Conservation (phyloP, 1,140 invertebrate species). For the Hycleus phaleratus region DNA sequence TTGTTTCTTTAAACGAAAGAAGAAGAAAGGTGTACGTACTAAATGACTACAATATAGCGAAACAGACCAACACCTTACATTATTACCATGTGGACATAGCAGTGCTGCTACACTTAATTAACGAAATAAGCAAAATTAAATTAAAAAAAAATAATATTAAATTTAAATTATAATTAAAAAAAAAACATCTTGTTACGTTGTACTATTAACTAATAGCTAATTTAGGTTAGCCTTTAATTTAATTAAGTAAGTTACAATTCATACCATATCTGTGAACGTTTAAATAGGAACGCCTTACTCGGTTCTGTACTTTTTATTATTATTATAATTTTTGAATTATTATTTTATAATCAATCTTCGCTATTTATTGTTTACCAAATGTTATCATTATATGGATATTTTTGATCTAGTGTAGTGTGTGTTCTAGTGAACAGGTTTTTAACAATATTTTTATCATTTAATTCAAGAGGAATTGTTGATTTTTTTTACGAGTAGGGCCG, state of each 20-base stretch:
- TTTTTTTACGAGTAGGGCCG: slow-evolving; percentile 19
- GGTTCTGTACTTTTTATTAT: slow-evolving; percentile 25
- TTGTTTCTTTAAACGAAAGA: slow-evolving; percentile 94
- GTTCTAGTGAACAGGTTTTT: slow-evolving; percentile 27
- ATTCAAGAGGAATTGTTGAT: slow-evolving; percentile 3
- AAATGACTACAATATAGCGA: slow-evolving; percentile 62
- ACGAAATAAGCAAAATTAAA: slow-evolving; percentile 29
- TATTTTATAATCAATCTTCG: slow-evolving; percentile 23
- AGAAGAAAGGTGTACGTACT: slow-evolving; percentile 82
- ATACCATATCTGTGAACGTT: slow-evolving; percentile 37
- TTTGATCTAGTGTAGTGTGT: slow-evolving; percentile 30
- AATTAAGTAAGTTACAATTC: slow-evolving; percentile 20
- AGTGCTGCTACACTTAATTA: slow-evolving; percentile 39
- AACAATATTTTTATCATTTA: slow-evolving; percentile 19
- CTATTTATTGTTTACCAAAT: slow-evolving; percentile 34
- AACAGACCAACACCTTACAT: slow-evolving; percentile 41
- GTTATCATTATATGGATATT: slow-evolving; percentile 26
- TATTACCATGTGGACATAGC: slow-evolving; percentile 42
- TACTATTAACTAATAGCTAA: slow-evolving; percentile 36
- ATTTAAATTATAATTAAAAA: not conserved
- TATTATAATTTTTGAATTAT: slow-evolving; percentile 6
- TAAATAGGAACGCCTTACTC: slow-evolving; percentile 31
- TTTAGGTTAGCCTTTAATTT: slow-evolving; percentile 39
- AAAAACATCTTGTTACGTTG: slow-evolving; percentile 33
- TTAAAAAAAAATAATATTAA: not conserved